A percentile compares a stretch with the other conserved stretches of the same genome.
These are phyloP conservation scores for Colossoma macropomum DNA, from an alignment of 2,113 vertebrate genomes.

Conservation along the genomic window DNA sequence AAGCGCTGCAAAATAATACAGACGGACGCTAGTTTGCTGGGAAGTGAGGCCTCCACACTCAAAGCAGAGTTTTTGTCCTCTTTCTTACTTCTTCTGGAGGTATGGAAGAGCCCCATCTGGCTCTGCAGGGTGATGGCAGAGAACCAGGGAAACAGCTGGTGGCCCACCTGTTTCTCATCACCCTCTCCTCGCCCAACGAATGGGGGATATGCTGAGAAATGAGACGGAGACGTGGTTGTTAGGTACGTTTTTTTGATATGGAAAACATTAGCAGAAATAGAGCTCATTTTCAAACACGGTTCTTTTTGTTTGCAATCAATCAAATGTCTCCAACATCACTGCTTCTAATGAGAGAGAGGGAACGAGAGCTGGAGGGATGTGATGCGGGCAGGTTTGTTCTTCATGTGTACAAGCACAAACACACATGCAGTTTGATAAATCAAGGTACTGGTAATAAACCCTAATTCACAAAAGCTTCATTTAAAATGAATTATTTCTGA, in stretches of 20 bases:
- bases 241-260: slow-evolving; percentile 15
- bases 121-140: slow-evolving; percentile 45
- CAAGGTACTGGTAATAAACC: too few relatives aligned
- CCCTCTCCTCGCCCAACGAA: slow-evolving; percentile 13
- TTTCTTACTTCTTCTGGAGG: slow-evolving; percentile 25
- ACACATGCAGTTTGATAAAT: too few relatives aligned
- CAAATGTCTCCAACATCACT: background rate
- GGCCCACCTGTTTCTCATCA: slow-evolving; percentile 45
- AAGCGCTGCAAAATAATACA: slow-evolving; percentile 42
- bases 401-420: background rate
- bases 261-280: slow-evolving; percentile 11
- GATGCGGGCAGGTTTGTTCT: background rate
- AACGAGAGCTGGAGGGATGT: too few relatives aligned
- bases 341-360: too few relatives aligned
- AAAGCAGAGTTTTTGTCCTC: background rate
- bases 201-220: slow-evolving; percentile 7
- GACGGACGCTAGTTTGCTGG: slow-evolving; percentile 28
- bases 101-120: slow-evolving; percentile 48
- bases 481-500: too few relatives aligned
- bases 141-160: slow-evolving; percentile 53
- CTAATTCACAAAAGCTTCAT: too few relatives aligned
- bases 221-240: slow-evolving; percentile 5
- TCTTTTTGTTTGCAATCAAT: background rate
- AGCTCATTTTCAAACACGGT: background rate
- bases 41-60: slow-evolving; percentile 22